A percentile compares a stretch with the other conserved stretches of the same genome.
Conservation (phyloP, 2,888 invertebrate genomes). For the Acleris emargana region DNA sequence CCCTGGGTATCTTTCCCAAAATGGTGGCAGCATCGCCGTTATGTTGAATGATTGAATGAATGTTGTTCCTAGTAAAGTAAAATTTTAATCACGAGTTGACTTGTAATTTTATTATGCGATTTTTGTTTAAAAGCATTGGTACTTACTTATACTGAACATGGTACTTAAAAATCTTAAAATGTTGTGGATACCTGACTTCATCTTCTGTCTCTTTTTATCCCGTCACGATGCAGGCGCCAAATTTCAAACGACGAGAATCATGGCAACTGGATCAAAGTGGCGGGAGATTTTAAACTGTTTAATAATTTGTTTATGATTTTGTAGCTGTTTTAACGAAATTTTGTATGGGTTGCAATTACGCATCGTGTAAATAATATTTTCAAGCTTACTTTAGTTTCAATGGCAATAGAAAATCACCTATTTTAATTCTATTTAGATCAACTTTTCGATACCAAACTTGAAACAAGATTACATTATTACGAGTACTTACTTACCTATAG, state of each 20-base stretch:
- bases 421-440: background rate
- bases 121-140: background rate
- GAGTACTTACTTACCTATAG: too few species aligned
- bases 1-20: too few species aligned
- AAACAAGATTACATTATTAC: constrained; percentile 27
- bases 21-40: too few species aligned
- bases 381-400: too few species aligned
- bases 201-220: constrained; percentile 61
- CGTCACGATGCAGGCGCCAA: constrained; percentile 53
- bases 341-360: too few species aligned
- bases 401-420: too few species aligned
- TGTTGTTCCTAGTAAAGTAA: too few species aligned
- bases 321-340: background rate
- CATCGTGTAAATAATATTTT: too few species aligned
- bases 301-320: background rate
- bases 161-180: constrained; percentile 15
- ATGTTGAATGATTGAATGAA: too few species aligned
- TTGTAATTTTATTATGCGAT: background rate
- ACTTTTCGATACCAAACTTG: constrained; percentile 12
- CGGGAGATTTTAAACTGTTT: constrained; percentile 59
- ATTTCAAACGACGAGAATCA: constrained; percentile 58
- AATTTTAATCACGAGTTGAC: too few species aligned
- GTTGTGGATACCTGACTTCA: constrained; percentile 45
- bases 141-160: background rate
- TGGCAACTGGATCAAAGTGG: constrained; percentile 50